phyloP scores from a whole-genome alignment of 2,113 vertebrate species.

The Ciconia stormi region DNA sequence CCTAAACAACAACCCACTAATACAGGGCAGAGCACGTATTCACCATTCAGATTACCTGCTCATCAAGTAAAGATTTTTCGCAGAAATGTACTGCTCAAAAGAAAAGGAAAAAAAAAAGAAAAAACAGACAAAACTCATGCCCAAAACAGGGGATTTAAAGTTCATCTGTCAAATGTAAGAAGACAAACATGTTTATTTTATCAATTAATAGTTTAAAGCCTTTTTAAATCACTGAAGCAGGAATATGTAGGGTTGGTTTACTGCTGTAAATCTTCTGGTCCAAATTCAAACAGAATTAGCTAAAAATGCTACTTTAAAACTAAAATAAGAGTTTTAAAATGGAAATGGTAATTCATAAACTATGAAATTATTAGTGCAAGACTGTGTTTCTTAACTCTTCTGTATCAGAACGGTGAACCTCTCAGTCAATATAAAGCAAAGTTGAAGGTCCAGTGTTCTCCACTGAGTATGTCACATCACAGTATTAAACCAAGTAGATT shows the following conservation, averaged over 20 bases:
- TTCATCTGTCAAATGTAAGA: not conserved
- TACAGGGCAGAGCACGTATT: not conserved
- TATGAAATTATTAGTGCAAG: not conserved
- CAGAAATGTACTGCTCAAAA: not conserved
- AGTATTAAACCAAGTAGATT: not conserved
- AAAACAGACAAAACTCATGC: not conserved
- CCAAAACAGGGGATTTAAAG: not conserved
- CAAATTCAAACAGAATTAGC: not conserved
- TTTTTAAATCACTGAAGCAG: not conserved
- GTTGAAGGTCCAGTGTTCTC: not conserved
- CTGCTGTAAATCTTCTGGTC: not conserved
- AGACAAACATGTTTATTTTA: not conserved
- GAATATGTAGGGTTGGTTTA: not conserved
- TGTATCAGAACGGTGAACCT: not conserved
- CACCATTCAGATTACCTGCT: not conserved
- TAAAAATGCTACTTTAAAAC: not conserved
- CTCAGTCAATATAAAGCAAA: not conserved
- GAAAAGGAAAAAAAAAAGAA: not conserved
- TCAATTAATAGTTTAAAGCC: not conserved
- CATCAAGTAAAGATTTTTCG: not conserved
- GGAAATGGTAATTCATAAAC: not conserved
- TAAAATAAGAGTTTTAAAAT: not conserved
- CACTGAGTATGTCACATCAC: accelerated
- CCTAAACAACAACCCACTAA: not conserved
- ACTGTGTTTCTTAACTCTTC: not conserved